A percentile compares a stretch with the other conserved stretches of the same genome.
Evolutionary conservation across 2,888 invertebrate genomes (phyloP).

Genomic region (Euspilapteryx auroguttella): DNA sequence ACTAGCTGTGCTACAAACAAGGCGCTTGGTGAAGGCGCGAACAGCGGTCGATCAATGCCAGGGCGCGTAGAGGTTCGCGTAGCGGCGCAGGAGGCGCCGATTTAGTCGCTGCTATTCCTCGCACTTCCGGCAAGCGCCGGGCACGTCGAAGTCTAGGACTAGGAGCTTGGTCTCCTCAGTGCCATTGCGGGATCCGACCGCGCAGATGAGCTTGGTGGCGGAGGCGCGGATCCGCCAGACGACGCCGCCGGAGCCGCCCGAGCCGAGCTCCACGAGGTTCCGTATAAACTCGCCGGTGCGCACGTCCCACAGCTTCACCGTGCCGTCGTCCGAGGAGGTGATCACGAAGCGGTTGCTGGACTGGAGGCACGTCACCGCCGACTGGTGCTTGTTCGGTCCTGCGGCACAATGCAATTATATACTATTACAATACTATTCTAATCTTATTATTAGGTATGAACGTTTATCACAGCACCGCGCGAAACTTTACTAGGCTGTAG

Average conservation of each 20-base stretch:
- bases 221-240: conserved; percentile 97
- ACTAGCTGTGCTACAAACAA: too few relatives aligned
- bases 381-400: conserved; percentile 96
- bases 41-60: conserved; percentile 25
- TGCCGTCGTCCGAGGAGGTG: conserved; percentile 98
- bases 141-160: conserved; percentile 95
- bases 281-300: conserved; percentile 95
- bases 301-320: conserved; percentile 98
- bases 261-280: conserved; percentile 90
- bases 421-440: too few relatives aligned
- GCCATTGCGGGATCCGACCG: conserved; percentile 97
- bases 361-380: conserved; percentile 97
- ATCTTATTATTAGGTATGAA: too few relatives aligned
- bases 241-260: conserved; percentile 96
- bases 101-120: conserved; percentile 52
- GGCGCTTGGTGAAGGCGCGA: conserved; percentile 1
- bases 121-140: conserved; percentile 66
- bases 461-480: too few relatives aligned
- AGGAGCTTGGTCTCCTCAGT: conserved; percentile 98
- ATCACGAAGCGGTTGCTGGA: conserved; percentile 97
- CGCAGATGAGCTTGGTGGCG: conserved; percentile 96
- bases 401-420: conserved; percentile 11
- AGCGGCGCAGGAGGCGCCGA: conserved; percentile 46
- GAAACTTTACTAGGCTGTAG: too few relatives aligned
- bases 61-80: conserved; percentile 44